Conservation (phyloP, 1,140 invertebrate species). For the Halictus rubicundus region DNA sequence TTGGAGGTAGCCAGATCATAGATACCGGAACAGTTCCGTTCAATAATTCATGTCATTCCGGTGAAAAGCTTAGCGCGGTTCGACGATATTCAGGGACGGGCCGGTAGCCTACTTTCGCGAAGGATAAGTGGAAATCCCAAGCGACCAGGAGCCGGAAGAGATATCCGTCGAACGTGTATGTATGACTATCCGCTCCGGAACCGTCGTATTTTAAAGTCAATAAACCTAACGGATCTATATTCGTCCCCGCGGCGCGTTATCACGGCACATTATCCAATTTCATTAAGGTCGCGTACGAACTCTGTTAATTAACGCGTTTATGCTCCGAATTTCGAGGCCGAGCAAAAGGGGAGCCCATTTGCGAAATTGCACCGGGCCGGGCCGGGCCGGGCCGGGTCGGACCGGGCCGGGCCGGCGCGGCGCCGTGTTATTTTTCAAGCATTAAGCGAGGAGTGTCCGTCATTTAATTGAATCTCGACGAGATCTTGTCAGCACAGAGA, state of each 20-base stretch:
- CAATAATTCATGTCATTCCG: conserved; percentile 65
- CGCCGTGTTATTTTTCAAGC: not conserved
- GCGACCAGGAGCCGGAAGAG: not conserved
- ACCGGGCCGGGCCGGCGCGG: not conserved
- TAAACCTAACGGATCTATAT: conserved; percentile 5
- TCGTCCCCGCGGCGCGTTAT: not conserved
- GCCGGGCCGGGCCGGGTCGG: no score
- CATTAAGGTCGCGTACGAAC: not conserved
- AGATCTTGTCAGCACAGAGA: not conserved
- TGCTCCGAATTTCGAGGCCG: not conserved
- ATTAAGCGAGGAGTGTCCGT: not conserved
- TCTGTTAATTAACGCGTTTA: not conserved
- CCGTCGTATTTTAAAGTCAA: conserved; percentile 25
- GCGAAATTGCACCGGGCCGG: not conserved
- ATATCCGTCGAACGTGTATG: not conserved
- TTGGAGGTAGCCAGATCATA: conserved; percentile 41
- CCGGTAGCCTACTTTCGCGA: not conserved
- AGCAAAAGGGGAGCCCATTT: not conserved
- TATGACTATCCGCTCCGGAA: not conserved
- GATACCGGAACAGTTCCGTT: conserved; percentile 42
- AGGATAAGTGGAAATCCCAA: conserved; percentile 5
- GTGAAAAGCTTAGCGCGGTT: conserved; percentile 54
- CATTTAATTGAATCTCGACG: not conserved
- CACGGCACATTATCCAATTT: conserved; percentile 1
- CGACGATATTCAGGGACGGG: conserved; percentile 44